Percentiles rank a stretch among this genome's conserved stretches.
These are phyloP conservation scores for Drosophila obscura DNA, from an alignment of 1,140 invertebrate genomes.

Conservation along the genomic window DNA sequence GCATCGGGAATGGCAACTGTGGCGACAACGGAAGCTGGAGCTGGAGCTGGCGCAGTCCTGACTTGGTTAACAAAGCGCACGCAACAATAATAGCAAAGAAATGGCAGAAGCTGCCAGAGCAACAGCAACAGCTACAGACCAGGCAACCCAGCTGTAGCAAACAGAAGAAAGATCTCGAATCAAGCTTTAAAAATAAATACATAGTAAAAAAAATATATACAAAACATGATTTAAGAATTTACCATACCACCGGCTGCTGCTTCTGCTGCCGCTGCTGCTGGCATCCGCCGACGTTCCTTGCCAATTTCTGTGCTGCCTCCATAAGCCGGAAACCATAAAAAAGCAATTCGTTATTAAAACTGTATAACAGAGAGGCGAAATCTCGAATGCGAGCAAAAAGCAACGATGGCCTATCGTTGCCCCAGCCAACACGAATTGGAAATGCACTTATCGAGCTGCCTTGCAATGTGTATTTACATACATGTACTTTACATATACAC, in stretches of 20 bases:
- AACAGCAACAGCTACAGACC: neutral
- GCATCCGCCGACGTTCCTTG: slow-evolving; percentile 55
- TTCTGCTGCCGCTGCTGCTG: slow-evolving; percentile 24
- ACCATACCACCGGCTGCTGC: slow-evolving; percentile 10
- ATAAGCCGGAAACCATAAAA: slow-evolving; percentile 82
- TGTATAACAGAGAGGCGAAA: slow-evolving; percentile 57
- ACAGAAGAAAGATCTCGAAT: slow-evolving; percentile 23
- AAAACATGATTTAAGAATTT: slow-evolving; percentile 74
- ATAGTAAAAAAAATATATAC: slow-evolving; percentile 24
- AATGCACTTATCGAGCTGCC: slow-evolving; percentile 10
- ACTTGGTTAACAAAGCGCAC: slow-evolving; percentile 72
- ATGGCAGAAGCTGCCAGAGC: slow-evolving; percentile 15
- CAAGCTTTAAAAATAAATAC: slow-evolving; percentile 44
- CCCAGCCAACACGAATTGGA: slow-evolving; percentile 3
- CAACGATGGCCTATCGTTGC: neutral
- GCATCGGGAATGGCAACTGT: slow-evolving; percentile 67
- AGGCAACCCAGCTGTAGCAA: neutral
- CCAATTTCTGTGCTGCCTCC: slow-evolving; percentile 65
- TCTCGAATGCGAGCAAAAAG: slow-evolving; percentile 36
- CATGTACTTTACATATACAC: too few relatives aligned
- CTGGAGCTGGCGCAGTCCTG: slow-evolving; percentile 56
- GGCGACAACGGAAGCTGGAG: slow-evolving; percentile 68
- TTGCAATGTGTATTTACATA: too few relatives aligned
- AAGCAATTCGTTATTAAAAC: slow-evolving; percentile 81
- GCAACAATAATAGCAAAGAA: slow-evolving; percentile 47